A percentile compares a stretch with the other conserved stretches of the same genome.
Evolutionary conservation across 2,797 vertebrate genomes (phyloP).

Genomic region (Pipistrellus pipistrellus): DNA sequence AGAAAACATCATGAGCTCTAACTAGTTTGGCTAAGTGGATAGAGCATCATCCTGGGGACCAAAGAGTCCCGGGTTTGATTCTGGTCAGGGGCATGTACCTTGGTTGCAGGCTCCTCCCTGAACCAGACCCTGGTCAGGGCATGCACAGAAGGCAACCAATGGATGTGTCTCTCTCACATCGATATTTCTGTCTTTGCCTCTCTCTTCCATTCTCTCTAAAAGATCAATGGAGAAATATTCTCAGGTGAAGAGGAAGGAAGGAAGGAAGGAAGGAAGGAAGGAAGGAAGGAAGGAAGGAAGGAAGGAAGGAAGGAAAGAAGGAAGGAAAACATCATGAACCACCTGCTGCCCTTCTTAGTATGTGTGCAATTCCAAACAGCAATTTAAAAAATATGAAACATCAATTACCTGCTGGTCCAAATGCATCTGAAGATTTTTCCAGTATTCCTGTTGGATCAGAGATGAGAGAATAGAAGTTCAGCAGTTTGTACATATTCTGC

Average conservation of each 20-base stretch:
- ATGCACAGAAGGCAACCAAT: too few relatives aligned
- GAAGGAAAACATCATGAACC: neutral
- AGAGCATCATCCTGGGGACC: too few relatives aligned
- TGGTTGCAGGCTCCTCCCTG: too few relatives aligned
- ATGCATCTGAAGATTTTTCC: conserved; percentile 96
- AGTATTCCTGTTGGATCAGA: conserved; percentile 98
- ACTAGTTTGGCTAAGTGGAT: too few relatives aligned
- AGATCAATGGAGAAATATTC: too few relatives aligned
- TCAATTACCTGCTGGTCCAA: conserved; percentile 89
- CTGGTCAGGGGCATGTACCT: too few relatives aligned
- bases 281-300: neutral
- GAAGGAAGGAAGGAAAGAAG: neutral
- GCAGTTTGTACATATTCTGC: conserved; percentile 99
- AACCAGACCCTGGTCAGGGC: too few relatives aligned
- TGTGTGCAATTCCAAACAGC: neutral
- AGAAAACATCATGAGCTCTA: neutral
- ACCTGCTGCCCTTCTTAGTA: neutral
- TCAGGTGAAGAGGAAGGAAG: too few relatives aligned
- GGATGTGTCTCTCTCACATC: too few relatives aligned
- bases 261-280: neutral
- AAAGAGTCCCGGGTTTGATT: too few relatives aligned
- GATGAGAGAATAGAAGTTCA: conserved; percentile 99
- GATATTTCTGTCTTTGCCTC: too few relatives aligned
- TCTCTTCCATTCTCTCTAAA: too few relatives aligned
- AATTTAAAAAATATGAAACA: neutral